Conservation (phyloP, 2,888 invertebrate genomes). For the Plutella xylostella region DNA sequence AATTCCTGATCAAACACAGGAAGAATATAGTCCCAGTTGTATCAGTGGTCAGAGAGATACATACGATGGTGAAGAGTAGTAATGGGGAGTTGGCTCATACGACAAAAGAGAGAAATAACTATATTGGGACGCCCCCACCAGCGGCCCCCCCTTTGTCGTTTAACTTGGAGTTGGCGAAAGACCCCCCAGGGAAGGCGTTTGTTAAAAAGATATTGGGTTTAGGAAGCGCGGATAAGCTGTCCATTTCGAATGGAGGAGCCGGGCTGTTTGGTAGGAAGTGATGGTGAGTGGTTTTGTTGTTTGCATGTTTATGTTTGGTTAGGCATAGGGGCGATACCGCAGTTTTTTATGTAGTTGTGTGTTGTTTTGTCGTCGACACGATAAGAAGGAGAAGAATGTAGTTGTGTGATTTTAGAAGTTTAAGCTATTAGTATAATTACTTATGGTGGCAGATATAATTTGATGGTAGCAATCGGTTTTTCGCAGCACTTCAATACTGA, state of each 20-base stretch:
- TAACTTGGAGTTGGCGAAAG: slow-evolving; percentile 36
- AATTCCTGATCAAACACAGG: slow-evolving; percentile 35
- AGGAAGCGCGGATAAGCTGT: slow-evolving; percentile 30
- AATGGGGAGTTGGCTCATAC: slow-evolving; percentile 41
- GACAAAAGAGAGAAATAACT: slow-evolving; percentile 39
- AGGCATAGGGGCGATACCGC: too few species aligned
- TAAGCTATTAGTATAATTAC: too few species aligned
- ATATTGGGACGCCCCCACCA: slow-evolving; percentile 32
- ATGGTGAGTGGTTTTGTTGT: slow-evolving; percentile 10
- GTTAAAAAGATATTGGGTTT: slow-evolving; percentile 39
- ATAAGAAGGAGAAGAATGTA: too few species aligned
- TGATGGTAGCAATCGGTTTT: too few species aligned
- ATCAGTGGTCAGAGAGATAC: slow-evolving; percentile 44
- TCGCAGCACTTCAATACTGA: too few species aligned
- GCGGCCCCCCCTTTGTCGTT: slow-evolving; percentile 26
- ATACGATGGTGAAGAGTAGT: slow-evolving; percentile 38
- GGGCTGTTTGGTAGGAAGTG: slow-evolving; percentile 20
- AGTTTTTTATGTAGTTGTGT: too few species aligned
- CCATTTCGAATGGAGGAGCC: slow-evolving; percentile 22
- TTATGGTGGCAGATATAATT: too few species aligned
- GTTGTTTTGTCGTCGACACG: too few species aligned
- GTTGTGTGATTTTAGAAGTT: too few species aligned
- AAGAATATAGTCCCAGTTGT: slow-evolving; percentile 37
- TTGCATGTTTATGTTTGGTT: too few species aligned
- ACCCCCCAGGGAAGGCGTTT: slow-evolving; percentile 29